Conservation (phyloP, 2,888 invertebrate species). For the Eilema sororculum region DNA sequence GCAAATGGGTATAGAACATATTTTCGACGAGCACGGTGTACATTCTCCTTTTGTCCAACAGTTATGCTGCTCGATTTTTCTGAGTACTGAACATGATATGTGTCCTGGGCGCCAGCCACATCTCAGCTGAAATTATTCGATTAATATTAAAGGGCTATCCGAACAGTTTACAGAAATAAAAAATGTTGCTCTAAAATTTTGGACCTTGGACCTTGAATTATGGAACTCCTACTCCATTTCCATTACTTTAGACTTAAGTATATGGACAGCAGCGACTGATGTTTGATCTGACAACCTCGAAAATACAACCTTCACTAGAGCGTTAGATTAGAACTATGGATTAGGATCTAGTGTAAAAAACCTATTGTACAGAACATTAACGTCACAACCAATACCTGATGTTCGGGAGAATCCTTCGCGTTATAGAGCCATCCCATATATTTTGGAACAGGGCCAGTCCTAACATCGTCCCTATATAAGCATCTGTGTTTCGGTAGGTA, state of each 20-base stretch:
- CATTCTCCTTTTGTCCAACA: slow-evolving; percentile 67
- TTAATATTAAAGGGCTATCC: not conserved
- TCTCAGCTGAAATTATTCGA: slow-evolving; percentile 64
- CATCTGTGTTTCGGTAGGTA: slow-evolving; percentile 79
- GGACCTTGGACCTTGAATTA: not conserved
- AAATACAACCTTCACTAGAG: not conserved
- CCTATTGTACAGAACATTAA: not conserved
- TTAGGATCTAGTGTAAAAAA: not conserved
- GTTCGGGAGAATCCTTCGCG: slow-evolving; percentile 76
- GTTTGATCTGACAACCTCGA: not conserved
- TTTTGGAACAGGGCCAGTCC: slow-evolving; percentile 76
- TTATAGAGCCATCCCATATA: slow-evolving; percentile 83
- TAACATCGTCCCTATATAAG: slow-evolving; percentile 68
- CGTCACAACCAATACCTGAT: slow-evolving; percentile 64
- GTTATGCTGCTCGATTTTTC: slow-evolving; percentile 75
- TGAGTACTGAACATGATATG: slow-evolving; percentile 78
- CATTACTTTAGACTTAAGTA: too few relatives aligned
- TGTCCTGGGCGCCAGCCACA: slow-evolving; percentile 85
- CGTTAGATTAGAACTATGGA: not conserved
- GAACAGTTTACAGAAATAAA: not conserved
- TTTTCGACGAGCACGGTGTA: slow-evolving; percentile 53
- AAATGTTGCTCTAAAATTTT: not conserved
- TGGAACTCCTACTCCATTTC: too few relatives aligned
- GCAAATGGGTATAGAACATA: slow-evolving; percentile 10
- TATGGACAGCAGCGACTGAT: not conserved